Evolutionary conservation across 2,797 vertebrate genomes (phyloP).

Genomic region (Ibycter americanus): DNA sequence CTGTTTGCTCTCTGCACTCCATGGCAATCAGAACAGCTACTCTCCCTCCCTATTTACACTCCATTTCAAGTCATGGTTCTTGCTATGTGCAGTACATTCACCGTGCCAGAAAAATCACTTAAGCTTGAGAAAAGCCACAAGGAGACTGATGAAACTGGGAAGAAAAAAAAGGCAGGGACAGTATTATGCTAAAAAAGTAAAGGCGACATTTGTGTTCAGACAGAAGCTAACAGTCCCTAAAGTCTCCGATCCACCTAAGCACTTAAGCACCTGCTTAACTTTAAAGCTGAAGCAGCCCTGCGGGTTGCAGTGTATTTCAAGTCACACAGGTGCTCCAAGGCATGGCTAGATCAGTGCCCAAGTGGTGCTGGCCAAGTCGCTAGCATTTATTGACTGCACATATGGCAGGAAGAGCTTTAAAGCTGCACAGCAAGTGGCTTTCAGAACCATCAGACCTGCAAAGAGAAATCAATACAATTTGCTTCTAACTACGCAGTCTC

Average conservation of each 20-base stretch:
- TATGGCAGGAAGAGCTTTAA: constrained; percentile 37
- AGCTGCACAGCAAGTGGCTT: constrained; percentile 46
- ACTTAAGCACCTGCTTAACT: constrained; percentile 43
- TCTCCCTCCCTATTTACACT: constrained; percentile 1
- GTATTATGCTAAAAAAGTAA: neutral
- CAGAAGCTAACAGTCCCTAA: neutral
- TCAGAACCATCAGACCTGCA: constrained; percentile 21
- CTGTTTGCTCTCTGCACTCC: neutral
- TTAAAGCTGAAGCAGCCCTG: neutral
- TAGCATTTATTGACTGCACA: constrained; percentile 14
- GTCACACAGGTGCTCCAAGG: constrained; percentile 1
- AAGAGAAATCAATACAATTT: constrained; percentile 56
- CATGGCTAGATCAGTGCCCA: neutral
- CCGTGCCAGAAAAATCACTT: neutral
- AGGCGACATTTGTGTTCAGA: neutral
- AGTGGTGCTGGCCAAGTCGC: neutral
- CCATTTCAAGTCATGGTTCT: neutral
- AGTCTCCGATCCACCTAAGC: neutral
- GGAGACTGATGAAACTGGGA: neutral
- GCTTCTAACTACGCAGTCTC: neutral
- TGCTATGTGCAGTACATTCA: neutral
- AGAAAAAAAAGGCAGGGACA: neutral
- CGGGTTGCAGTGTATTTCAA: neutral
- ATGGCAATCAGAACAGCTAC: neutral
- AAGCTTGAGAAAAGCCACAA: neutral